Percentiles rank a stretch among this genome's conserved stretches.
phyloP scores from a whole-genome alignment of 2,797 vertebrate species.

The Leuciscus waleckii region DNA sequence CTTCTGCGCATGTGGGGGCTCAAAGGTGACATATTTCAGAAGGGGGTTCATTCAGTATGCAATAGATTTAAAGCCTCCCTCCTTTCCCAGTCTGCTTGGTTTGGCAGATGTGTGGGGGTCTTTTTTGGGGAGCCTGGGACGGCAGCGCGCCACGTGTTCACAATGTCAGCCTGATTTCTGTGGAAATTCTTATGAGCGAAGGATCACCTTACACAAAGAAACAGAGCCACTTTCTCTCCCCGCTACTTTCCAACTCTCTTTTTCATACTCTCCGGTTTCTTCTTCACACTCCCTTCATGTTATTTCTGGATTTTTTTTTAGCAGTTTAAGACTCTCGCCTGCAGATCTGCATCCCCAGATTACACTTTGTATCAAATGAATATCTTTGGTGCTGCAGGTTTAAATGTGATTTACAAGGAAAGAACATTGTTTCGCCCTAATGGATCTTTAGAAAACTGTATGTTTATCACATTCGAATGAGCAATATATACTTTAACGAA shows the following conservation, averaged over 20 bases:
- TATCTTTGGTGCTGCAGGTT: background rate
- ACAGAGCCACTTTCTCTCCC: slow-evolving; percentile 57
- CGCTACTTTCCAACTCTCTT: slow-evolving; percentile 13
- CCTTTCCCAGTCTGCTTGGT: slow-evolving; percentile 72
- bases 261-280: slow-evolving; percentile 5
- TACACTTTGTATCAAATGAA: slow-evolving; percentile 14
- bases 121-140: slow-evolving; percentile 57
- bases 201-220: slow-evolving; percentile 69
- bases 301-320: background rate
- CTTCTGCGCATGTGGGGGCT: slow-evolving; percentile 72
- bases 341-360: slow-evolving; percentile 25
- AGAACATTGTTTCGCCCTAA: slow-evolving; percentile 28
- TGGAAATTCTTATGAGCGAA: slow-evolving; percentile 71
- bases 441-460: background rate
- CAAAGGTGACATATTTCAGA: slow-evolving; percentile 77
- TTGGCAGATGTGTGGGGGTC: slow-evolving; percentile 82
- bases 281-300: slow-evolving; percentile 16
- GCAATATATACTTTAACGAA: background rate
- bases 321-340: slow-evolving; percentile 22
- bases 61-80: slow-evolving; percentile 75
- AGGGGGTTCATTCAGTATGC: slow-evolving; percentile 74
- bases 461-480: slow-evolving; percentile 3
- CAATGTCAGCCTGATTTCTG: slow-evolving; percentile 74
- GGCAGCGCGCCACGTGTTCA: slow-evolving; percentile 69
- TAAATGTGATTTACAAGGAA: slow-evolving; percentile 29